Evolutionary conservation across 2,113 vertebrate genomes (phyloP).

Genomic region (Haliaeetus leucogaster): DNA sequence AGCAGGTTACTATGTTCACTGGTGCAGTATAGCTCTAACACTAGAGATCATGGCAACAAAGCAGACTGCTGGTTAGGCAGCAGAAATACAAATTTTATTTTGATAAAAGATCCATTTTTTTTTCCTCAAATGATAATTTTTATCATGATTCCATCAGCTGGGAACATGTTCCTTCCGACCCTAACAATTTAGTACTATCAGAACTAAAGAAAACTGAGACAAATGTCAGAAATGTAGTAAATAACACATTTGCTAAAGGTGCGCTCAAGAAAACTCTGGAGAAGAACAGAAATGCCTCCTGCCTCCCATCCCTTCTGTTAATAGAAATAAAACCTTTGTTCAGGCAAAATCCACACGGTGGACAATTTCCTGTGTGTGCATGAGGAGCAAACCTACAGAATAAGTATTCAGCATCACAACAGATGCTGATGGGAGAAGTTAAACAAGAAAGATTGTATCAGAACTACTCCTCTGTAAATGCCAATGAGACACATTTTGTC

Average conservation of each 20-base stretch:
- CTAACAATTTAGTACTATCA: background rate
- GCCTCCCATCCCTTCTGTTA: background rate
- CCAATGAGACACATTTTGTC: background rate
- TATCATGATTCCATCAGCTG: background rate
- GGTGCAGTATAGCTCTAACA: background rate
- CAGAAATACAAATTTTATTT: background rate
- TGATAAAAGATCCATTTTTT: background rate
- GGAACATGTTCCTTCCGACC: background rate
- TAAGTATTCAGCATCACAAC: background rate
- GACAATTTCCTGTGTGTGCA: background rate
- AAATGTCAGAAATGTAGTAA: background rate
- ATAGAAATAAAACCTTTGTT: background rate
- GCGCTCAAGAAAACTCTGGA: background rate
- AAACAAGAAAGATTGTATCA: background rate
- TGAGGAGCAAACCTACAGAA: background rate
- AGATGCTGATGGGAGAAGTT: background rate
- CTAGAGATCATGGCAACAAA: background rate
- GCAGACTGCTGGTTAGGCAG: background rate
- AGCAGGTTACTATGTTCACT: background rate
- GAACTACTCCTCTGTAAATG: background rate
- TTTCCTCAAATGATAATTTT: background rate
- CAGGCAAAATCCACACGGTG: background rate
- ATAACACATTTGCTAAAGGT: background rate
- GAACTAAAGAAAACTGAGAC: background rate
- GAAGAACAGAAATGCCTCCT: background rate